Base-by-base conservation (phyloP, 1,140 invertebrate genomes). In the Riptortus pedestris region DNA sequence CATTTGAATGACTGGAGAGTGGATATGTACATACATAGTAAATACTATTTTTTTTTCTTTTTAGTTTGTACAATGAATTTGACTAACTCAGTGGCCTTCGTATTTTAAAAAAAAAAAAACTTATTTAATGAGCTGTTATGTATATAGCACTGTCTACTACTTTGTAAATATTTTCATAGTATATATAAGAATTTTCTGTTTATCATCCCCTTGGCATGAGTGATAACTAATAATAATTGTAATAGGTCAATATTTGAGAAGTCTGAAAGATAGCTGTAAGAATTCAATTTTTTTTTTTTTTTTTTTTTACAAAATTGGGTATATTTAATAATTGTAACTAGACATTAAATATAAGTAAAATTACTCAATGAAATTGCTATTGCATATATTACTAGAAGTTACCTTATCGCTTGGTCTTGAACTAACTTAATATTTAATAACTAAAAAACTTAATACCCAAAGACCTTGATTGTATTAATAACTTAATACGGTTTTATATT, bases 11-110 rank as follows among this genome's bases (percentile, higher is more conserved):
- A 38, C 5, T 38, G 31, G 5, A 38, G 5, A 14, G 14, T 7
- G 14, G 31, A 38, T 38, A 14, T 38, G 14, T 7, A 38, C 14
- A 38, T n/a, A n/a, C n/a, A n/a, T n/a, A 38, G 31, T 5, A 38
- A 38, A 38, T 38, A 14, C 5, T 7, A 38, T 38, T 5, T 38
- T 7, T 38, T 38, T 38, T 38, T 38, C 31, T 38, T 38, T 38
- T 24, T 55, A 24, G 22, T 24, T 24, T 55, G 26, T 24, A 26
- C 22, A 55, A 24, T 7, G 1, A 55, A 47, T 22, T 47, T 9
- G 45, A 47, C 45, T 47, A 47, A 55, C 24, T 55, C 20, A 55
- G 51, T 55, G 51, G 51, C 51, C 51, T 55, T 55, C 51, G 16
- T 24, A 55, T 3, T 55, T 24, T 14, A 55, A 55, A 38, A 7